Evolutionary conservation across 2,888 invertebrate genomes (phyloP), one percentile per base, ranked within the genome.

Genomic region (Oxycera nigricornis): DNA sequence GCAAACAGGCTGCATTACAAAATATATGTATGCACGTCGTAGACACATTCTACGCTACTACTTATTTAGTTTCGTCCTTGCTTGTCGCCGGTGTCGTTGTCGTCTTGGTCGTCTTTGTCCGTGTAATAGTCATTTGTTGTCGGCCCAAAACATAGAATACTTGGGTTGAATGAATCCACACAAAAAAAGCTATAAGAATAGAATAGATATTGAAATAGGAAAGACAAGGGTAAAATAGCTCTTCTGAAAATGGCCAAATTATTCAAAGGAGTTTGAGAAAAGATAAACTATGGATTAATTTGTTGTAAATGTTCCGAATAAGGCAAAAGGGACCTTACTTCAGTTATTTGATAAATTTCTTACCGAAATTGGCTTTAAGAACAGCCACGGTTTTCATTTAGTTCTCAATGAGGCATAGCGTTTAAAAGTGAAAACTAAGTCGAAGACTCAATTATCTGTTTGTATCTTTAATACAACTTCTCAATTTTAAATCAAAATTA

Each of bases 11-110:
- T 65, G 65, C 20, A 2, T 9, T 17, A 30, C 39, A 30, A 24
- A 41, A 39, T 41, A 65, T 22, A 39, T 39, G 7, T 55, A 55
- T 55, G 55, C 24, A 9, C 24, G 24, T 62, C 39, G 41, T 65
- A 17, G 14, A 41, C 41, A 65, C 41, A 65, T 65, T 35, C 17
- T 30, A 59, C 1, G 59, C 28, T 17, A 59, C 41, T 65, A 65
- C 24, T 39, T 65, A 41, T 39, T 17, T 41, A 11, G 22, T 65
- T n/a, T 39, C 41, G 41, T 65, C 65, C 65, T 41, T 26, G 62
- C 39, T 28, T 57, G 72, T 72, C 57, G 75, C 6, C 67, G 57
- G 22, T 31, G 73, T 67, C 17, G 55, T 57, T 22, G 22, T 35
- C 22, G 55, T 22, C 24, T 3, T 2, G 22, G 55, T 22, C 46